These are phyloP conservation scores for Ptychoptera albimana DNA, from an alignment of 2,888 invertebrate genomes.

Conservation along the genomic window DNA sequence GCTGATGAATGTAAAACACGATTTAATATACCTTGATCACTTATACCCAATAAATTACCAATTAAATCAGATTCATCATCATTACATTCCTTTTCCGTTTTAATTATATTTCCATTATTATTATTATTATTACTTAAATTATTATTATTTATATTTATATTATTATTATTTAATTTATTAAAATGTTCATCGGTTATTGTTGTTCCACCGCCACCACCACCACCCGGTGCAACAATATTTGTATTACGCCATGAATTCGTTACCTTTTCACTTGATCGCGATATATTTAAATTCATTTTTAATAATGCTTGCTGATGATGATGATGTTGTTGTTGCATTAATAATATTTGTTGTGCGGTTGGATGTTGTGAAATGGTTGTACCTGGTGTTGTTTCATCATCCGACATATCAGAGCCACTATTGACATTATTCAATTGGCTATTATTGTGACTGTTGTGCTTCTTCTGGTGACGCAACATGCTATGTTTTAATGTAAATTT, in stretches of 20 bases:
- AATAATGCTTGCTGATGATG: neutral
- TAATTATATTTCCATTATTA: neutral
- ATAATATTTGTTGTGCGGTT: slow-evolving; percentile 6
- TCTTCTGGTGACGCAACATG: slow-evolving; percentile 85
- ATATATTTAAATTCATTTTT: no score
- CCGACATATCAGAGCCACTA: slow-evolving; percentile 28
- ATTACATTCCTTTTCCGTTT: slow-evolving; percentile 5
- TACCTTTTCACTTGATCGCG: no score
- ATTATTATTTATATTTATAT: no score
- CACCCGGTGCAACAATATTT: neutral
- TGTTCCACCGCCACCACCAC: no score
- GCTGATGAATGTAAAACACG: slow-evolving; percentile 65
- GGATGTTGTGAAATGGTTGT: slow-evolving; percentile 15
- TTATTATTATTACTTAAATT: no score
- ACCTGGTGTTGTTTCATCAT: slow-evolving; percentile 23
- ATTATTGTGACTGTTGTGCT: slow-evolving; percentile 51
- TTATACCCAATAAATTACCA: slow-evolving; percentile 76
- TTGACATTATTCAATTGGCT: slow-evolving; percentile 16
- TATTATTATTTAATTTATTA: no score
- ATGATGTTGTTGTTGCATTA: slow-evolving; percentile 18
- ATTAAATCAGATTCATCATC: slow-evolving; percentile 60
- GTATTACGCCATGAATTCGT: no score
- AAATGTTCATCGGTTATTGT: no score
- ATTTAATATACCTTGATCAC: slow-evolving; percentile 72
- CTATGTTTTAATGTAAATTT: slow-evolving; percentile 87